phyloP scores from a whole-genome alignment of 2,888 invertebrate species.

The Oscheius sp. region DNA sequence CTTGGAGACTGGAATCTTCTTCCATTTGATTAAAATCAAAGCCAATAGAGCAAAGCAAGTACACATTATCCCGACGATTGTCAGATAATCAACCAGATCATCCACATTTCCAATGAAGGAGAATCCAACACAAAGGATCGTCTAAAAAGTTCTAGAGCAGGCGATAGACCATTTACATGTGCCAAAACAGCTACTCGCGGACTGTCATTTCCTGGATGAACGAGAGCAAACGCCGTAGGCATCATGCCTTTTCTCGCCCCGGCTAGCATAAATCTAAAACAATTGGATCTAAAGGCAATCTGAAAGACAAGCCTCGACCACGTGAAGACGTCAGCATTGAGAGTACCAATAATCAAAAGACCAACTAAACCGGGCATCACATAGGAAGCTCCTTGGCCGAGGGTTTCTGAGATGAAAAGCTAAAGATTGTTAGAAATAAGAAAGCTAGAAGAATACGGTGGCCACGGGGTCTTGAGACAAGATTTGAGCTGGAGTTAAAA shows the following conservation, averaged over 20 bases:
- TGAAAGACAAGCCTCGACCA: conserved; percentile 52
- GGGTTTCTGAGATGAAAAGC: conserved; percentile 47
- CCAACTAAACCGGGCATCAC: conserved; percentile 52
- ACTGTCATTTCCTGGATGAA: conserved; percentile 52
- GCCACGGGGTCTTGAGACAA: conserved; percentile 48
- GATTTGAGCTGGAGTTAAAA: conserved; percentile 43
- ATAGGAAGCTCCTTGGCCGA: conserved; percentile 43
- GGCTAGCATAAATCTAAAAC: conserved; percentile 50
- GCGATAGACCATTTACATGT: conserved; percentile 34
- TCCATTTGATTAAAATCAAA: conserved; percentile 49
- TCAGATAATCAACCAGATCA: conserved; percentile 47
- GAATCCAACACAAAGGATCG: conserved; percentile 40
- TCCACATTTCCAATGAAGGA: conserved; percentile 51
- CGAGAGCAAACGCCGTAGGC: conserved; percentile 47
- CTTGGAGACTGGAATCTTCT: conserved; percentile 41
- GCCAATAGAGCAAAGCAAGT: conserved; percentile 41
- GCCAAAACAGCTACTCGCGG: conserved; percentile 48
- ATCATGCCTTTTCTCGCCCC: conserved; percentile 50
- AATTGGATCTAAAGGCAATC: neutral
- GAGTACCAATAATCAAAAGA: conserved; percentile 47
- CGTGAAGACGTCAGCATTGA: conserved; percentile 50
- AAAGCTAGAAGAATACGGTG: conserved; percentile 34
- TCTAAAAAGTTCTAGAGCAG: conserved; percentile 35
- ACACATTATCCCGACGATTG: conserved; percentile 39
- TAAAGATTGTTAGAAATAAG: conserved; percentile 20